Conservation (phyloP, 2,888 invertebrate genomes). For the Leptopterna dolabrata region DNA sequence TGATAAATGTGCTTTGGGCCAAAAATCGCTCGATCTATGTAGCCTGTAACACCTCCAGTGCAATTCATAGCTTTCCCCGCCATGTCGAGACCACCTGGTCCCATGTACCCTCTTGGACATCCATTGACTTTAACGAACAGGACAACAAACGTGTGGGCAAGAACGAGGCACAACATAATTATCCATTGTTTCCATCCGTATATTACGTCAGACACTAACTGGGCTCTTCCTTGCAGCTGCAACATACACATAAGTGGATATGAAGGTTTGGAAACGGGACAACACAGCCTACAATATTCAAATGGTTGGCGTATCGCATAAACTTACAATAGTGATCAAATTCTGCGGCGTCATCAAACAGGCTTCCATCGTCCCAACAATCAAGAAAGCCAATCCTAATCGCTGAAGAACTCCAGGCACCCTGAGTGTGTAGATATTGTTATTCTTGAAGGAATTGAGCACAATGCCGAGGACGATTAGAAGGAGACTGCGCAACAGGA, state of each 20-base stretch:
- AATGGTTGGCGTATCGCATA: background rate
- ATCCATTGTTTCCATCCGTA: slow-evolving; percentile 81
- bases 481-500: slow-evolving; percentile 72
- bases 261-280: background rate
- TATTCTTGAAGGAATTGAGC: slow-evolving; percentile 69
- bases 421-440: slow-evolving; percentile 69
- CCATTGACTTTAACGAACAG: slow-evolving; percentile 77
- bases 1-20: slow-evolving; percentile 75
- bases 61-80: slow-evolving; percentile 73
- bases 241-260: slow-evolving; percentile 50
- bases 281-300: background rate
- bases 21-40: slow-evolving; percentile 78
- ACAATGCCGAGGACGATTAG: slow-evolving; percentile 77
- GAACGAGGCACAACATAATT: slow-evolving; percentile 72
- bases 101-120: slow-evolving; percentile 80
- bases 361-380: slow-evolving; percentile 78
- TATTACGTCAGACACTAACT: slow-evolving; percentile 72
- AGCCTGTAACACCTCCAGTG: slow-evolving; percentile 86
- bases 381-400: slow-evolving; percentile 81
- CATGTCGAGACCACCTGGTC: slow-evolving; percentile 83
- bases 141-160: slow-evolving; percentile 76
- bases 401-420: slow-evolving; percentile 87
- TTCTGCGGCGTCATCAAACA: slow-evolving; percentile 67
- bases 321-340: slow-evolving; percentile 63
- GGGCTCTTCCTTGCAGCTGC: slow-evolving; percentile 69